Conservation (phyloP, 2,888 invertebrate genomes). For the Scelioninae gen. 2 region DNA sequence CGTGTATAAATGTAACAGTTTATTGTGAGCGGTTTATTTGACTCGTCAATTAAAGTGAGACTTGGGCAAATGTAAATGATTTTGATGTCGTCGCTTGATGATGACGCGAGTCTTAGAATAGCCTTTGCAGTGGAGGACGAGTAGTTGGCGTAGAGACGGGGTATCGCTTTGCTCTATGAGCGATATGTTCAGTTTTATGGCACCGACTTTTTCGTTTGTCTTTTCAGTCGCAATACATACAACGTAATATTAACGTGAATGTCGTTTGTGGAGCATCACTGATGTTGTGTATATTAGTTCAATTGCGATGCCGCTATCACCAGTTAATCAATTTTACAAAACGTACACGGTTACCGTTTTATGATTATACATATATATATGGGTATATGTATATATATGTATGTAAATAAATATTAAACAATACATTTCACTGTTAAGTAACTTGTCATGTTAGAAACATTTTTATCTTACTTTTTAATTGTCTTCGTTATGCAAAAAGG, state of each 20-base stretch:
- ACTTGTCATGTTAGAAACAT: no score
- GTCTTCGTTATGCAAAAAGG: no score
- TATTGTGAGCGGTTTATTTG: constrained; percentile 25
- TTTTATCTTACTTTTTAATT: no score
- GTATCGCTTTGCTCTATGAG: constrained; percentile 8
- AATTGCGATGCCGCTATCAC: constrained; percentile 40
- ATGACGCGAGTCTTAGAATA: constrained; percentile 13
- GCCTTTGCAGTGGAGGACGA: not conserved
- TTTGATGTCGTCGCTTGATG: constrained; percentile 17
- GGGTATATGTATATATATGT: constrained; percentile 52
- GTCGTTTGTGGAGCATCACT: constrained; percentile 30
- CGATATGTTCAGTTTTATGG: constrained; percentile 24
- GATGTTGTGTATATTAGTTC: constrained; percentile 47
- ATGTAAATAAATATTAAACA: constrained; percentile 58
- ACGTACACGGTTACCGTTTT: constrained; percentile 46
- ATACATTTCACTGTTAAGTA: constrained; percentile 49
- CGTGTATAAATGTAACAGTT: constrained; percentile 45
- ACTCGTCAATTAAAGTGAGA: constrained; percentile 25
- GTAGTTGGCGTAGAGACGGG: constrained; percentile 21
- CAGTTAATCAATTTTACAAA: constrained; percentile 51
- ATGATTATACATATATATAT: constrained; percentile 55
- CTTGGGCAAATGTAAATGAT: constrained; percentile 16
- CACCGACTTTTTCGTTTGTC: constrained; percentile 26
- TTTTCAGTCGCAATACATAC: constrained; percentile 27
- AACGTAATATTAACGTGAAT: constrained; percentile 26